A percentile compares a stretch with the other conserved stretches of the same genome.
Conservation (phyloP, 1,140 invertebrate genomes). For the Drosophila mayri region DNA sequence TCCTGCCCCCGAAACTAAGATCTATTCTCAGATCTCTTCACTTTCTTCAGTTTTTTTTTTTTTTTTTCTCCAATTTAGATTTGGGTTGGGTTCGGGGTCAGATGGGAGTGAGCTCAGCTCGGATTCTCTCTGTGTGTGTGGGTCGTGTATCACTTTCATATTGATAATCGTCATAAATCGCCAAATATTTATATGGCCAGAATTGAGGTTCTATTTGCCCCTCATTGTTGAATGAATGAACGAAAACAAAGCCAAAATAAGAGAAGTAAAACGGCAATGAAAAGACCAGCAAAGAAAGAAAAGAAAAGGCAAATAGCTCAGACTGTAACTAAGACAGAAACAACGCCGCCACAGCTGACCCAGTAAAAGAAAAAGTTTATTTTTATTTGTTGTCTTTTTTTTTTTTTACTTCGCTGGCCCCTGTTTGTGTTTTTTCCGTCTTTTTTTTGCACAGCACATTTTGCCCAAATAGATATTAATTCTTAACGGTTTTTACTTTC, state of each 20-base stretch:
- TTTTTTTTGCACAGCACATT: conserved; percentile 34
- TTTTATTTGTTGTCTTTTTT: conserved; percentile 51
- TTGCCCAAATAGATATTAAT: conserved; percentile 77
- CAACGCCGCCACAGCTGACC: conserved; percentile 55
- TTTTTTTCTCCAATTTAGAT: conserved; percentile 10
- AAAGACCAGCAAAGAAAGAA: conserved; percentile 14
- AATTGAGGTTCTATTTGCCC: conserved; percentile 29
- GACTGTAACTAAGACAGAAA: conserved; percentile 51
- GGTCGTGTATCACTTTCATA: conserved; percentile 79
- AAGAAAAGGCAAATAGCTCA: conserved; percentile 52
- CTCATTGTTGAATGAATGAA: conserved; percentile 19
- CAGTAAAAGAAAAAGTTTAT: conserved; percentile 83
- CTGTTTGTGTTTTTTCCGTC: conserved; percentile 14
- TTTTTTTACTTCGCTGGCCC: conserved; percentile 8
- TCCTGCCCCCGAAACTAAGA: not conserved
- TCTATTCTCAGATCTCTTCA: conserved; percentile 15
- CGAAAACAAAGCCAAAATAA: conserved; percentile 37
- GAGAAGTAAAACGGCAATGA: conserved; percentile 14
- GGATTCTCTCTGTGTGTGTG: conserved; percentile 47
- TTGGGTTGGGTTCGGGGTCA: conserved; percentile 34
- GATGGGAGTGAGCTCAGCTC: conserved; percentile 6
- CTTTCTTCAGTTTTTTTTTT: conserved; percentile 18
- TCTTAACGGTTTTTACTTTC: conserved; percentile 83
- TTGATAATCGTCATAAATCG: conserved; percentile 79
- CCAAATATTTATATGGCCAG: conserved; percentile 58